These are phyloP conservation scores for Clupea harengus DNA, from an alignment of 2,113 vertebrate species.

Conservation along the genomic window DNA sequence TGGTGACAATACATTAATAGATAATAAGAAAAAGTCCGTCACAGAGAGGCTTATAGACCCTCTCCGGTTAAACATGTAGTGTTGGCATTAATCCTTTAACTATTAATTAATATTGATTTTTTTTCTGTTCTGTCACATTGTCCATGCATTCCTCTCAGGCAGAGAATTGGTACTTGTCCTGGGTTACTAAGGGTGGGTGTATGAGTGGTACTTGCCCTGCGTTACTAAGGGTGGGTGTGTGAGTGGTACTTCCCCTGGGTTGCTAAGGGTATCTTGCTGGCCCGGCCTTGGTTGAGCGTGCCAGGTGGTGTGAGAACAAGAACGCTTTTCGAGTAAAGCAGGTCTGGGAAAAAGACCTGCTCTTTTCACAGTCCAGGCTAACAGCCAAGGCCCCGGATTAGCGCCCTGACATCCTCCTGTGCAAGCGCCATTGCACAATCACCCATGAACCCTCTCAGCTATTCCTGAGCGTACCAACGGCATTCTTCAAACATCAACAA, in stretches of 20 bases:
- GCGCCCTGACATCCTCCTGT: slow-evolving; percentile 47
- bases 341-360: slow-evolving; percentile 52
- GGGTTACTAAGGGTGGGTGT: not conserved
- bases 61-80: not conserved
- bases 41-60: not conserved
- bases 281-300: not conserved
- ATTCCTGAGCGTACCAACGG: slow-evolving; percentile 44
- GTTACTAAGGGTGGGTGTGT: not conserved
- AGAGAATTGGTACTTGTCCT: not conserved
- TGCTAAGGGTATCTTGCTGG: not conserved
- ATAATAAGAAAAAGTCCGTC: too few species aligned
- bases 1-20: not conserved
- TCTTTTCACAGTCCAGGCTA: slow-evolving; percentile 56
- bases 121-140: not conserved
- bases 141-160: not conserved
- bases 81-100: not conserved
- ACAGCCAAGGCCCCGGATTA: slow-evolving; percentile 57
- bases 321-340: slow-evolving; percentile 55
- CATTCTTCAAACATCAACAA: slow-evolving; percentile 32
- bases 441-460: slow-evolving; percentile 44
- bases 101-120: not conserved
- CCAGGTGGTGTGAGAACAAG: slow-evolving; percentile 55
- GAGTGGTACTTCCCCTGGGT: not conserved
- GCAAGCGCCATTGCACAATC: slow-evolving; percentile 39
- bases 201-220: not conserved